phyloP scores from a whole-genome alignment of 2,797 vertebrate species.

The Hafferia zeledoni region DNA sequence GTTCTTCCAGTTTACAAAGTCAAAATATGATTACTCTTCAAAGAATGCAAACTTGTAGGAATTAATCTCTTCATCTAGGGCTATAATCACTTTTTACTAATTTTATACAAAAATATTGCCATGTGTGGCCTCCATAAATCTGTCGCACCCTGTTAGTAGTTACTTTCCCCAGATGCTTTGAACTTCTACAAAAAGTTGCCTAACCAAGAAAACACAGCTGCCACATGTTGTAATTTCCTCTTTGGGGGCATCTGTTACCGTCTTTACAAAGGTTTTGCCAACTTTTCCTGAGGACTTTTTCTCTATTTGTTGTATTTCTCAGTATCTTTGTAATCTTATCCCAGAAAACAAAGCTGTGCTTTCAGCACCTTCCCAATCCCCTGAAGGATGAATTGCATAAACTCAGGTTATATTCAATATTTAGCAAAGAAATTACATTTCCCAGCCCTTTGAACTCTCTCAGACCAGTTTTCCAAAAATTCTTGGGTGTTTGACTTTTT shows the following conservation, averaged over 20 bases:
- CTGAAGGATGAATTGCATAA: background rate
- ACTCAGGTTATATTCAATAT: background rate
- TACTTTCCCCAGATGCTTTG: conserved; percentile 77
- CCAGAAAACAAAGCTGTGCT: background rate
- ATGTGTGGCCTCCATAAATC: conserved; percentile 80
- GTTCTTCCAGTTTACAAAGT: conserved; percentile 68
- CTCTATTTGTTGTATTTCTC: background rate
- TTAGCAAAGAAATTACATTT: background rate
- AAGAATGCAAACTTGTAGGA: conserved; percentile 70
- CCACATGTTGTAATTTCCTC: conserved; percentile 81
- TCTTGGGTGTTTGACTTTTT: background rate
- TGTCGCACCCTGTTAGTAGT: conserved; percentile 75
- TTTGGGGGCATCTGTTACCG: conserved; percentile 62
- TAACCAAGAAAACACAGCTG: conserved; percentile 65
- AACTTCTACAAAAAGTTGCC: conserved; percentile 71
- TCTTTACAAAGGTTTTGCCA: conserved; percentile 31
- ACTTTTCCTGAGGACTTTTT: background rate
- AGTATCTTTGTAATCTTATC: background rate
- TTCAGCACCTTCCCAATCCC: background rate
- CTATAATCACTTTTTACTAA: conserved; percentile 75
- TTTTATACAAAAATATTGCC: conserved; percentile 80
- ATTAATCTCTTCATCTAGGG: conserved; percentile 73
- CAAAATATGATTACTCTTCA: conserved; percentile 73
- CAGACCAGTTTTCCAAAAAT: background rate
- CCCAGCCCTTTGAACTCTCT: background rate